phyloP scores from a whole-genome alignment of 2,113 vertebrate species.

The Kryptolebias marmoratus region DNA sequence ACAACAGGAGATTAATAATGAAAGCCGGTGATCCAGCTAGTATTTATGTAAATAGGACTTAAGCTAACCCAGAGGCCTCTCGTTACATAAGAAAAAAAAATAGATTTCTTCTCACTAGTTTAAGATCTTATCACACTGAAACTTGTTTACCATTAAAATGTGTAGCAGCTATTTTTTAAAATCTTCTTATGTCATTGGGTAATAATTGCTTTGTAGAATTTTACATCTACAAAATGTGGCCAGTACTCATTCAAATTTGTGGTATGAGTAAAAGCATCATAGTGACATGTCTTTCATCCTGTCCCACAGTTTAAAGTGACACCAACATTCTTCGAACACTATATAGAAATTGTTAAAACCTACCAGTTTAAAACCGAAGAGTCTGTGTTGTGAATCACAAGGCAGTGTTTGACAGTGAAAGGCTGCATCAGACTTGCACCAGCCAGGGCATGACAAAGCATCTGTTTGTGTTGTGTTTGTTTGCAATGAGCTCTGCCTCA shows the following conservation, averaged over 20 bases:
- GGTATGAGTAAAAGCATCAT: too few species aligned
- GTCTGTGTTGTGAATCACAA: conserved; percentile 43
- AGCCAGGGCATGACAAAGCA: conserved; percentile 73
- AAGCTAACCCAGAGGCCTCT: background rate
- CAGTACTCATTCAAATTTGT: too few species aligned
- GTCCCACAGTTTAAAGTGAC: background rate
- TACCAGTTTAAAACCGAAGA: conserved; percentile 11
- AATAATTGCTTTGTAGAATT: background rate
- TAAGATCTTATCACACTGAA: too few species aligned
- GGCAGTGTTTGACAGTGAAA: conserved; percentile 46
- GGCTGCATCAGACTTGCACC: conserved; percentile 46
- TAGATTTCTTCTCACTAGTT: too few species aligned
- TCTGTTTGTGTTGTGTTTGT: conserved; percentile 78
- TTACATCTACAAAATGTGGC: background rate
- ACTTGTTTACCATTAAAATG: too few species aligned
- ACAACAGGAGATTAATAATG: background rate
- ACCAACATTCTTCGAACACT: background rate
- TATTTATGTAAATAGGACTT: background rate
- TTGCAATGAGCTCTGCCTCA: conserved; percentile 76
- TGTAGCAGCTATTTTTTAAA: background rate
- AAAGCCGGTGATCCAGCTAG: background rate
- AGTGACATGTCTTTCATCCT: background rate
- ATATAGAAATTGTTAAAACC: background rate
- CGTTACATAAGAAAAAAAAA: background rate
- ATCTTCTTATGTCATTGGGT: background rate